phyloP scores from a whole-genome alignment of 2,888 invertebrate genomes.

The Galeruca laticollis region DNA sequence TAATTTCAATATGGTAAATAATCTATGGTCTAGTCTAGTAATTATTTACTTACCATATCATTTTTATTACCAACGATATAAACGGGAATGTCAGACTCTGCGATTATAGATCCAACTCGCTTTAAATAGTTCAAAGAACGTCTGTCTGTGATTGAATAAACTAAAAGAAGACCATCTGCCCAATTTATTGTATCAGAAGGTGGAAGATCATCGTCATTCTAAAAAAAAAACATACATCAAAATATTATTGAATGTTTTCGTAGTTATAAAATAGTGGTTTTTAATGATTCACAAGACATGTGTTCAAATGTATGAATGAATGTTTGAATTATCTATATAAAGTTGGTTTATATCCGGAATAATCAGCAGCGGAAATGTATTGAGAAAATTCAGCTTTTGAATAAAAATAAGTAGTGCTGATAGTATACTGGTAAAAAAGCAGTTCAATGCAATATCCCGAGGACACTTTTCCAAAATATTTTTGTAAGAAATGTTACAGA shows the following conservation, averaged over 20 bases:
- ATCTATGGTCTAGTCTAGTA: background rate
- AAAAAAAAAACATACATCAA: constrained; percentile 52
- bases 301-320: background rate
- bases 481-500: too few relatives aligned
- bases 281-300: background rate
- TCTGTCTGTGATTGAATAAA: constrained; percentile 91
- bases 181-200: constrained; percentile 80
- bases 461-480: too few relatives aligned
- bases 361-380: background rate
- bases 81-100: constrained; percentile 80
- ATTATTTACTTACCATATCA: constrained; percentile 74
- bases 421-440: too few relatives aligned
- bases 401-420: too few relatives aligned
- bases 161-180: constrained; percentile 90
- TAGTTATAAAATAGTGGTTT: background rate
- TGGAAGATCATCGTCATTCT: constrained; percentile 82
- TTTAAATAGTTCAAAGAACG: constrained; percentile 87
- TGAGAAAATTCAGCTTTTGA: too few relatives aligned
- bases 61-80: constrained; percentile 92
- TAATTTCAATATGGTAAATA: too few relatives aligned
- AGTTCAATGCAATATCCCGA: too few relatives aligned
- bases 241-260: background rate
- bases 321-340: too few relatives aligned
- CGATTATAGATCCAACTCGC: constrained; percentile 73
- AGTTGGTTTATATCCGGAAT: background rate